These are phyloP conservation scores for Cephus spinipes DNA, from an alignment of 2,888 invertebrate genomes.

Conservation along the genomic window DNA sequence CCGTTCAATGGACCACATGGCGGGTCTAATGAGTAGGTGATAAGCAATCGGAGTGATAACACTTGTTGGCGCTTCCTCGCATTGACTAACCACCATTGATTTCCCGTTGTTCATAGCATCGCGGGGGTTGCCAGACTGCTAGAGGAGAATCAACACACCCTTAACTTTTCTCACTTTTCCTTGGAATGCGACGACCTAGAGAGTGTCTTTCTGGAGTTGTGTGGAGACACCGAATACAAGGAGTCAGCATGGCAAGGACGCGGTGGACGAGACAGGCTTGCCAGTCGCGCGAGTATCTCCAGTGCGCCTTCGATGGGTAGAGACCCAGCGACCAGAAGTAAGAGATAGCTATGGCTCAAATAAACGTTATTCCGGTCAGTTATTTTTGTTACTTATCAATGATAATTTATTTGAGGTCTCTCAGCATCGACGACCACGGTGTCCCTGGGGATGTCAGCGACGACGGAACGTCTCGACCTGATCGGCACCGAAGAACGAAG, in stretches of 20 bases:
- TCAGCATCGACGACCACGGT: not conserved
- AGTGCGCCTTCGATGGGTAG: slow-evolving; percentile 36
- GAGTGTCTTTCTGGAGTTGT: slow-evolving; percentile 73
- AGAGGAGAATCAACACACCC: slow-evolving; percentile 66
- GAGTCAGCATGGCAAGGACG: not conserved
- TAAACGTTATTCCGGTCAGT: not conserved
- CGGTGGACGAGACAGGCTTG: not conserved
- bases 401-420: not conserved
- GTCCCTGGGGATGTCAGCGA: slow-evolving; percentile 30
- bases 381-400: slow-evolving; percentile 2
- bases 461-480: slow-evolving; percentile 42
- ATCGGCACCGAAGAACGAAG: slow-evolving; percentile 38
- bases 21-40: slow-evolving; percentile 69
- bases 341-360: not conserved
- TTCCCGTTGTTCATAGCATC: slow-evolving; percentile 13
- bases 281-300: slow-evolving; percentile 39
- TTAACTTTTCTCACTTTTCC: slow-evolving; percentile 68
- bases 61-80: not conserved
- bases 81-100: not conserved
- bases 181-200: slow-evolving; percentile 76
- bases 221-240: slow-evolving; percentile 63
- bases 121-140: slow-evolving; percentile 67
- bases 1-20: slow-evolving; percentile 70
- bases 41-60: slow-evolving; percentile 11
- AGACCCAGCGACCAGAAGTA: slow-evolving; percentile 7